These are phyloP conservation scores for Motacilla alba DNA, from an alignment of 2,113 vertebrate genomes.

Conservation along the genomic window DNA sequence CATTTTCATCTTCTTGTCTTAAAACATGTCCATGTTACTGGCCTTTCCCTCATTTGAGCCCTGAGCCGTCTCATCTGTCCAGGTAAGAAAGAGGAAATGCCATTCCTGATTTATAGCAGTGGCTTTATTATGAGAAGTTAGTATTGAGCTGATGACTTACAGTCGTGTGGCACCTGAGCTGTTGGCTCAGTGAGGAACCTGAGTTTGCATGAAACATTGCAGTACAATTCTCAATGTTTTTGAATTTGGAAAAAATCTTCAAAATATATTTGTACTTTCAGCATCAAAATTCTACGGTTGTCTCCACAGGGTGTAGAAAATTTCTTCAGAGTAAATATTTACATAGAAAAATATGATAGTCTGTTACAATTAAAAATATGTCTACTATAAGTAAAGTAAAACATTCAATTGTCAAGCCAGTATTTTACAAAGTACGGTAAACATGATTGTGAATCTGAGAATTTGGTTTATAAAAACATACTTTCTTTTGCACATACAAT, in stretches of 20 bases:
- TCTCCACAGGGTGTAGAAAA: background rate
- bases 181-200: background rate
- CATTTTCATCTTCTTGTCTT: background rate
- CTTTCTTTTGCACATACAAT: background rate
- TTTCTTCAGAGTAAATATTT: background rate
- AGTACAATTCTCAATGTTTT: background rate
- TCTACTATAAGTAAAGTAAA: background rate
- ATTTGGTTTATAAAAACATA: background rate
- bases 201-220: background rate
- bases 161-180: background rate
- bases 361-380: background rate
- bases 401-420: background rate
- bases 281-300: background rate
- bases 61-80: background rate
- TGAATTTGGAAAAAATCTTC: background rate
- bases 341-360: background rate
- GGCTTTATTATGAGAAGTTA: background rate
- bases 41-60: background rate
- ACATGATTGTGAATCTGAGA: background rate
- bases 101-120: background rate
- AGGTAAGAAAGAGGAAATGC: background rate
- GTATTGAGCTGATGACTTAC: background rate
- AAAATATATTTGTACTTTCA: background rate
- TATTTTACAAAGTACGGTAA: background rate
- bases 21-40: rapidly evolving